phyloP scores from a whole-genome alignment of 2,797 vertebrate species.

The Sparus aurata region DNA sequence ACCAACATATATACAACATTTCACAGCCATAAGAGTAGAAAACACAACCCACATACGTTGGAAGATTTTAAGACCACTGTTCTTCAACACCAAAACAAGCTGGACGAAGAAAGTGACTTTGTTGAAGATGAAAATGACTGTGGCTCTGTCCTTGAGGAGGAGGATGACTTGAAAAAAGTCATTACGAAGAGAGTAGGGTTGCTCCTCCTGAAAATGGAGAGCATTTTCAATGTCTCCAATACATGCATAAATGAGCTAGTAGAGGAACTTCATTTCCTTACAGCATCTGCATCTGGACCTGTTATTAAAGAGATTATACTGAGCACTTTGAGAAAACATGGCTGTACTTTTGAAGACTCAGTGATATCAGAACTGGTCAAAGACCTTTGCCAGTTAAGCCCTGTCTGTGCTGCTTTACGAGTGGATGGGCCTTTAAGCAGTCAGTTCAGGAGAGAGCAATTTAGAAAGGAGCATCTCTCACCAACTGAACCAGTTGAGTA shows the following conservation, averaged over 20 bases:
- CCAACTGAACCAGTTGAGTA: slow-evolving; percentile 24
- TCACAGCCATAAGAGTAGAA: slow-evolving; percentile 47
- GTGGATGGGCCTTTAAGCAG: slow-evolving; percentile 49
- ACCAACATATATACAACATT: slow-evolving; percentile 46
- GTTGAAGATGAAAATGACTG: slow-evolving; percentile 50
- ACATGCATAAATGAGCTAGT: slow-evolving; percentile 12
- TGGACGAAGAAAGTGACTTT: slow-evolving; percentile 25
- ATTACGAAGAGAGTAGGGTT: slow-evolving; percentile 31
- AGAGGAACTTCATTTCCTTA: slow-evolving; percentile 32
- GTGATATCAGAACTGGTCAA: slow-evolving; percentile 63
- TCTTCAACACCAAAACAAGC: slow-evolving; percentile 28
- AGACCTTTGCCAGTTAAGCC: slow-evolving; percentile 55
- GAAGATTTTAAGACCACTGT: slow-evolving; percentile 46
- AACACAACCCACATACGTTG: slow-evolving; percentile 53
- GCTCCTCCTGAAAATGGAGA: slow-evolving; percentile 24
- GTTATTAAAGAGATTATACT: slow-evolving; percentile 40
- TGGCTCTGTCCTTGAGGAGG: slow-evolving; percentile 14
- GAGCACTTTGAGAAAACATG: slow-evolving; percentile 54
- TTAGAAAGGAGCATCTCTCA: slow-evolving; percentile 23
- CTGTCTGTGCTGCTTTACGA: slow-evolving; percentile 50
- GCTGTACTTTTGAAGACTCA: slow-evolving; percentile 43
- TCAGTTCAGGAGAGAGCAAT: slow-evolving; percentile 18
- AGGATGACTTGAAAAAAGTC: slow-evolving; percentile 20
- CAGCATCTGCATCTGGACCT: slow-evolving; percentile 24
- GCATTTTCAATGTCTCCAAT: slow-evolving; percentile 53